Base-by-base conservation (phyloP, 2,888 invertebrate genomes). In the Volucella inanis region DNA sequence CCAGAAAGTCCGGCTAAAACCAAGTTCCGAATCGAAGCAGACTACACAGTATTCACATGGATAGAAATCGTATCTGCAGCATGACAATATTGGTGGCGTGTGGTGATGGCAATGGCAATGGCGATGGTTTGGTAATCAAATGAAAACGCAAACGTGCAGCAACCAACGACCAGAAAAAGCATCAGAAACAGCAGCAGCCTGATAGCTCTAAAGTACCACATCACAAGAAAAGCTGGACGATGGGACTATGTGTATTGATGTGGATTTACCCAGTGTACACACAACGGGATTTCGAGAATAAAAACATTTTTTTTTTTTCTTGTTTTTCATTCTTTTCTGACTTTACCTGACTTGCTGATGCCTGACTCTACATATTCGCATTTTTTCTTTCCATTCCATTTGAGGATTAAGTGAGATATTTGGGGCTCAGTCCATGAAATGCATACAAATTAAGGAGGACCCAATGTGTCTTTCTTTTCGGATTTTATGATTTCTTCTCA, bases 311-410 rank as follows among this genome's bases (percentile, higher is more conserved):
- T 39, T 57, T 54, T 55, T 6, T 54, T 47, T 39, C 4, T 50
- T 43, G 67, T 57, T 18, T 45, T 49, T 31, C 41, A 57, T 55
- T 72, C 43, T 12, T 62, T 47, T n/a, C 6, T 47, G 38, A 39
- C 14, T 75, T 61, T 18, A 22, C 41, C 79, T 62, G 64, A 55
- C 68, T 74, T 79, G 64, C 39, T 68, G 54, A 52, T 50, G 65
- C 70, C 57, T 70, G 83, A 75, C 49, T 79, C 68, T 38, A 84
- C 49, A 79, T 79, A 57, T 64, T 79, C 65, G 18, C 70, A 65
- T 45, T 41, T 59, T 71, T 80, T 76, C 67, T 74, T 84, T 84
- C 79, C 79, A 79, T 84, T 84, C 70, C 75, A 84, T 84, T 84
- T 84, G 74, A 70, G 70, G 52, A 79, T 79, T 68, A 70, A 71